Evolutionary conservation across 1,140 invertebrate species (phyloP).

Genomic region (Riptortus pedestris): DNA sequence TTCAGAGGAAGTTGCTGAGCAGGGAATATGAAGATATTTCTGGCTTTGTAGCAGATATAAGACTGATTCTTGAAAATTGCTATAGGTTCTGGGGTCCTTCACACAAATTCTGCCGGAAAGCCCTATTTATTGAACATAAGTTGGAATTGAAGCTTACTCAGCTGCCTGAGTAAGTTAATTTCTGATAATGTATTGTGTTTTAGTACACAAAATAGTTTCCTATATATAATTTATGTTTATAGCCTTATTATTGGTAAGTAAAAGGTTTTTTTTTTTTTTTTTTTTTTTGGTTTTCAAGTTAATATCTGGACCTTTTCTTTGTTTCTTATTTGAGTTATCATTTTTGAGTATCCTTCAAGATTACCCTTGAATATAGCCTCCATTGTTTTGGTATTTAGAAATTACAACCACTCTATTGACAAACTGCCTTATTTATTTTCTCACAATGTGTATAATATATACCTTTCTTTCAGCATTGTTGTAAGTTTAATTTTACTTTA

Average conservation of each 20-base stretch:
- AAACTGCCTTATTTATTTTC: too few relatives aligned
- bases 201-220: background rate
- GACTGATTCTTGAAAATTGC: conserved; percentile 44
- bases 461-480: too few relatives aligned
- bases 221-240: background rate
- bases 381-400: too few relatives aligned
- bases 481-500: background rate
- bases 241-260: too few relatives aligned
- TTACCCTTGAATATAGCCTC: too few relatives aligned
- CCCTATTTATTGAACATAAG: conserved; percentile 40
- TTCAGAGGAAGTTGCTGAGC: conserved; percentile 39
- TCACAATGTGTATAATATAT: too few relatives aligned
- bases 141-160: conserved; percentile 40
- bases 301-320: too few relatives aligned
- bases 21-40: conserved; percentile 39
- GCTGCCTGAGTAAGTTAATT: conserved; percentile 37
- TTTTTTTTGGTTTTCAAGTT: too few relatives aligned
- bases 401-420: too few relatives aligned
- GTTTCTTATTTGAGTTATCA: too few relatives aligned
- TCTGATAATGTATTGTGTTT: conserved; percentile 11
- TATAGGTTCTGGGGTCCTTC: conserved; percentile 43
- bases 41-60: conserved; percentile 42
- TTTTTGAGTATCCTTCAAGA: too few relatives aligned
- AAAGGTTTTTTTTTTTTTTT: too few relatives aligned
- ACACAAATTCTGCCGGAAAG: conserved; percentile 41